Percentiles rank a stretch among this genome's conserved stretches.
These are phyloP conservation scores for Sphecodes monilicornis DNA, from an alignment of 2,888 invertebrate species.

Conservation along the genomic window DNA sequence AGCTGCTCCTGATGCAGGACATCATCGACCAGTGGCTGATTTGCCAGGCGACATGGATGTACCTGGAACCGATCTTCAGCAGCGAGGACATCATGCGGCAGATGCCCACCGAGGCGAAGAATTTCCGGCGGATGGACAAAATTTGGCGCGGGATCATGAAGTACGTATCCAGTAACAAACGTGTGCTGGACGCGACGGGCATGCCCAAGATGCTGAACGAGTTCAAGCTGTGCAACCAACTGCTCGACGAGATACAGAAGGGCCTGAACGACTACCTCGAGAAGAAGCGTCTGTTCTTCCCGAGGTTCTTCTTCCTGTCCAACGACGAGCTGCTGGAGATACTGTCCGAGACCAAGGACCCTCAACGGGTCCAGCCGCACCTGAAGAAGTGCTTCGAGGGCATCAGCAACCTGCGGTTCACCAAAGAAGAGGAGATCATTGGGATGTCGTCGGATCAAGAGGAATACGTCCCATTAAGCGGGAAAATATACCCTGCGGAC, in stretches of 20 bases:
- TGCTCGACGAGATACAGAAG: conserved; percentile 95
- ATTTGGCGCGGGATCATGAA: conserved; percentile 94
- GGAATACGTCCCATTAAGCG: conserved; percentile 93
- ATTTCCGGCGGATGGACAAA: conserved; percentile 96
- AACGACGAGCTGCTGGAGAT: conserved; percentile 98
- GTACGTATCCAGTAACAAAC: conserved; percentile 87
- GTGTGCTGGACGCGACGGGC: conserved; percentile 90
- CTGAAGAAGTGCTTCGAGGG: conserved; percentile 98
- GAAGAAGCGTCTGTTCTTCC: conserved; percentile 96
- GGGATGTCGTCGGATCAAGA: conserved; percentile 96
- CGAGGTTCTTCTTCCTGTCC: conserved; percentile 97
- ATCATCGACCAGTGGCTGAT: conserved; percentile 97
- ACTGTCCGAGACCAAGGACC: conserved; percentile 97
- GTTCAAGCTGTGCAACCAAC: conserved; percentile 90
- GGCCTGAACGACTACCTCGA: conserved; percentile 97
- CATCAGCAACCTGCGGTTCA: conserved; percentile 93
- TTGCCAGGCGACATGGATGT: conserved; percentile 98
- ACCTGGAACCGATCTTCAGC: conserved; percentile 98
- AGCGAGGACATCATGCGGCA: conserved; percentile 99
- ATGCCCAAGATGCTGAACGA: conserved; percentile 90
- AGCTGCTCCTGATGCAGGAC: conserved; percentile 96
- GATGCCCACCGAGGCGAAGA: conserved; percentile 97
- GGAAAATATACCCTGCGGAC: conserved; percentile 93
- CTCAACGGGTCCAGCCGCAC: conserved; percentile 96
- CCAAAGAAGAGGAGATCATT: conserved; percentile 91